phyloP scores from a whole-genome alignment of 2,797 vertebrate species.

The Myripristis murdjan region DNA sequence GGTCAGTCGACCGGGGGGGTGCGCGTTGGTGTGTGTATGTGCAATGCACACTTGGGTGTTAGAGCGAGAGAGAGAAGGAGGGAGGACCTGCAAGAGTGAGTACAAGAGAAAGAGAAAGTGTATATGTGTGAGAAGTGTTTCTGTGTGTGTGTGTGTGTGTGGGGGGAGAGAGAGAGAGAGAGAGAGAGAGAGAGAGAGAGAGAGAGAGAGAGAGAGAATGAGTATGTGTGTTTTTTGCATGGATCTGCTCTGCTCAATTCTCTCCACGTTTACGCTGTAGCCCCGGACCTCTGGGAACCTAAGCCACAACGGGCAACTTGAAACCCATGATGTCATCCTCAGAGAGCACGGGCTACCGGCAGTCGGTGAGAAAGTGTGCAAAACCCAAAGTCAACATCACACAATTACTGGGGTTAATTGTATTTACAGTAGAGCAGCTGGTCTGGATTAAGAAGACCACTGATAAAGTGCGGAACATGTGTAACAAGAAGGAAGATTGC shows the following conservation, averaged over 20 bases:
- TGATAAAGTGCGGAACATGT: slow-evolving; percentile 43
- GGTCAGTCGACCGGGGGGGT: slow-evolving; percentile 57
- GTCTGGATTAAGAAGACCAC: slow-evolving; percentile 63
- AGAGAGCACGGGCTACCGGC: slow-evolving; percentile 71
- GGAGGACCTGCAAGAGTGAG: background rate
- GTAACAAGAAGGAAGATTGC: slow-evolving; percentile 21
- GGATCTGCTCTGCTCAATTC: slow-evolving; percentile 47
- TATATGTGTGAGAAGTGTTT: slow-evolving; percentile 39
- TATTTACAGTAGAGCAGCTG: slow-evolving; percentile 80
- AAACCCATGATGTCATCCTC: slow-evolving; percentile 82
- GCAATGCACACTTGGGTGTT: background rate
- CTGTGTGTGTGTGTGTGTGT: background rate
- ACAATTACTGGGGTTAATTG: slow-evolving; percentile 76
- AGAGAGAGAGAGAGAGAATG: slow-evolving; percentile 3
- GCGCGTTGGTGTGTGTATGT: background rate
- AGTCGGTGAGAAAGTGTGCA: slow-evolving; percentile 69
- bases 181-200: background rate
- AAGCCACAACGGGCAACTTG: slow-evolving; percentile 76
- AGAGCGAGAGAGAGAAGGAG: background rate
- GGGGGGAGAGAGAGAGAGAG: background rate
- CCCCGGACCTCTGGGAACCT: slow-evolving; percentile 62
- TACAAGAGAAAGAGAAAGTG: slow-evolving; percentile 1
- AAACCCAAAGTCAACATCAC: slow-evolving; percentile 75
- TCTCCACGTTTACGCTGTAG: slow-evolving; percentile 53
- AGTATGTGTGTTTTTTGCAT: slow-evolving; percentile 49